A percentile compares a stretch with the other conserved stretches of the same genome.
phyloP scores from a whole-genome alignment of 2,797 vertebrate genomes.

The Aythya fuligula region DNA sequence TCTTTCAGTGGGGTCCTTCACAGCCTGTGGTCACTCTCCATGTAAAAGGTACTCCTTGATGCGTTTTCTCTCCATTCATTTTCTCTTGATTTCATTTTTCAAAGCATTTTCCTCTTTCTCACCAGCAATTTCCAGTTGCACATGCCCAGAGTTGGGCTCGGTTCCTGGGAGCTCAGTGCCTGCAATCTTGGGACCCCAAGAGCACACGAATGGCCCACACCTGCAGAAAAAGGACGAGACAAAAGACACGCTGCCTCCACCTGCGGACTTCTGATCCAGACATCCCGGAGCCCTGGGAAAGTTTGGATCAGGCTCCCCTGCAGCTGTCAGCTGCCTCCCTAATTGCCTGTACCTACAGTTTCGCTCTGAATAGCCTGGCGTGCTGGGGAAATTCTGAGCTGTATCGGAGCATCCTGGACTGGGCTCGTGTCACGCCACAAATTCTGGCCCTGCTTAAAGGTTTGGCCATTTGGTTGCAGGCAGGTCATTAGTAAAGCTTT shows the following conservation, averaged over 20 bases:
- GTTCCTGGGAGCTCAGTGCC: neutral
- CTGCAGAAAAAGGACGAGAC: neutral
- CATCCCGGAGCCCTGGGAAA: neutral
- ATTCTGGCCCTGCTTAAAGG: neutral
- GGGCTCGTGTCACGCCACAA: fast-evolving
- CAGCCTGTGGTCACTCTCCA: neutral
- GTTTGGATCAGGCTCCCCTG: neutral
- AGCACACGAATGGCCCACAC: neutral
- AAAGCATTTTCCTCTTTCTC: neutral
- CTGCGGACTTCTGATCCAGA: neutral
- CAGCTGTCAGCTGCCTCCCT: neutral
- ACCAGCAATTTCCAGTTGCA: neutral
- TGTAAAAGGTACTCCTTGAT: neutral
- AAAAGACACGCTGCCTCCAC: neutral
- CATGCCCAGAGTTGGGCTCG: fast-evolving
- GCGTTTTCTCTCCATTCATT: too few relatives aligned
- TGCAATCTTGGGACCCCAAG: neutral
- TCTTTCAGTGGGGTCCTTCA: fast-evolving
- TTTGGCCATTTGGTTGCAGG: neutral
- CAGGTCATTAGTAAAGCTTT: neutral
- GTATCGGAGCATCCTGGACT: neutral
- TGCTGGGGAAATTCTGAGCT: neutral
- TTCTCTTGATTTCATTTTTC: neutral
- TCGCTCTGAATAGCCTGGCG: neutral
- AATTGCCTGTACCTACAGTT: neutral